Base-by-base conservation (phyloP, 2,113 vertebrate species). In the Ictidomys tridecemlineatus region DNA sequence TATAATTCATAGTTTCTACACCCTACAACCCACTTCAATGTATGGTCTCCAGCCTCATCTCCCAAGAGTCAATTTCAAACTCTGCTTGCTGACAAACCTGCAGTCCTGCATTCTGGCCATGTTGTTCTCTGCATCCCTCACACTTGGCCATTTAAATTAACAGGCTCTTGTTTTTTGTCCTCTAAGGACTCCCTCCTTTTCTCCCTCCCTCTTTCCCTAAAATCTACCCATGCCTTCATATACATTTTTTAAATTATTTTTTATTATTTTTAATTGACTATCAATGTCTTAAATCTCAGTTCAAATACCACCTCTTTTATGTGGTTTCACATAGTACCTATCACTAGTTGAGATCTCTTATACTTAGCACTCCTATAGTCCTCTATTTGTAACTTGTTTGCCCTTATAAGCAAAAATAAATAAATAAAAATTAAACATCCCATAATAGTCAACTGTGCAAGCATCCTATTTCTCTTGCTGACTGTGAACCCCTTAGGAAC, bases 381-480 rank as follows among this genome's bases (percentile, higher is more conserved):
- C 51, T 69, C 88, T 53, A 61, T 32, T 48, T 86, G 37, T 63
- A 83, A 77, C 10, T 72, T 72, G 11, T 24, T 86, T 83, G 26
- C 42, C 51, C 26, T 85, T 39, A 39, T 76, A 79, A 96, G 84
- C 20, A 85, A 20, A 58, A 58, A 58, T 58, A 58, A 58, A 58
- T 58, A 63, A 63, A 63, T 24, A 61, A 61, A 61, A 24, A 61
- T 4, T 56, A 94, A 92, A 72, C 22, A 70, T 67, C 73, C 87
- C 14, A 56, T 76, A 92, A 90, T 70, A 26, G 16, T 30, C 74
- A 39, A n/a, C 51, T 30, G 9, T 82, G n/a, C 69, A 83, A 92
- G 86, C 1, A 34, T 48, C 56, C 58, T 58, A 63, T 90, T 95
- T 97, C 74, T 95, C 65, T 84, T 69, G 73, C 18, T 67, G 9